Conservation (phyloP, 2,888 invertebrate species). For the Seladonia tumulorum region DNA sequence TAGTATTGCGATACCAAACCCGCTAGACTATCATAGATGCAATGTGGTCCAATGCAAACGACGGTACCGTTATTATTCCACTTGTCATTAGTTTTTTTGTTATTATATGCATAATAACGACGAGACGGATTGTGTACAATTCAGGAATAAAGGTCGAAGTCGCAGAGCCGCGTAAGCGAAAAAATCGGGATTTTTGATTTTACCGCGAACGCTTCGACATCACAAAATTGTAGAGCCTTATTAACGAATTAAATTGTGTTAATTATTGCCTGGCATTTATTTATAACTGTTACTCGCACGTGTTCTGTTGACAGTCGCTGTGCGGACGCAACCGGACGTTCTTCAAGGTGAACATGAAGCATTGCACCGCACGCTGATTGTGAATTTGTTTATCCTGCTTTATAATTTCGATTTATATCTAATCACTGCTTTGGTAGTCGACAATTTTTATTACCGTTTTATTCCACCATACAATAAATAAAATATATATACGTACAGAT, state of each 20-base stretch:
- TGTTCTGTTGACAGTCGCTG: neutral
- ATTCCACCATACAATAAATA: constrained; percentile 73
- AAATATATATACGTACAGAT: constrained; percentile 69
- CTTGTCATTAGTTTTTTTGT: constrained; percentile 44
- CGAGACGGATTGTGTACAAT: constrained; percentile 36
- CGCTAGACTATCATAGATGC: constrained; percentile 49
- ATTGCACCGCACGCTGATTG: neutral
- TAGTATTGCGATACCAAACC: constrained; percentile 44
- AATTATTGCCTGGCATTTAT: constrained; percentile 14
- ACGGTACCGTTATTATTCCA: constrained; percentile 55
- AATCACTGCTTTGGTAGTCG: constrained; percentile 19
- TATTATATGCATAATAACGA: constrained; percentile 65
- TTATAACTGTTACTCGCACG: neutral
- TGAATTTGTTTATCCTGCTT: neutral
- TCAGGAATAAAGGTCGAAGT: constrained; percentile 43
- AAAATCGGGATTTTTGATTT: constrained; percentile 41
- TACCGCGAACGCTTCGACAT: constrained; percentile 33
- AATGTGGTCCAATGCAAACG: constrained; percentile 49
- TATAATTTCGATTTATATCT: neutral
- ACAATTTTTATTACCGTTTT: constrained; percentile 45
- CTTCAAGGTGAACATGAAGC: neutral
- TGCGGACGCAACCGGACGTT: neutral
- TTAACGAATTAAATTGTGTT: constrained; percentile 61
- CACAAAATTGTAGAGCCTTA: constrained; percentile 60
- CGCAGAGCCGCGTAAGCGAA: constrained; percentile 35